Percentiles rank a stretch among this genome's conserved stretches.
phyloP scores from a whole-genome alignment of 2,888 invertebrate genomes.

The Euspilapteryx auroguttella region DNA sequence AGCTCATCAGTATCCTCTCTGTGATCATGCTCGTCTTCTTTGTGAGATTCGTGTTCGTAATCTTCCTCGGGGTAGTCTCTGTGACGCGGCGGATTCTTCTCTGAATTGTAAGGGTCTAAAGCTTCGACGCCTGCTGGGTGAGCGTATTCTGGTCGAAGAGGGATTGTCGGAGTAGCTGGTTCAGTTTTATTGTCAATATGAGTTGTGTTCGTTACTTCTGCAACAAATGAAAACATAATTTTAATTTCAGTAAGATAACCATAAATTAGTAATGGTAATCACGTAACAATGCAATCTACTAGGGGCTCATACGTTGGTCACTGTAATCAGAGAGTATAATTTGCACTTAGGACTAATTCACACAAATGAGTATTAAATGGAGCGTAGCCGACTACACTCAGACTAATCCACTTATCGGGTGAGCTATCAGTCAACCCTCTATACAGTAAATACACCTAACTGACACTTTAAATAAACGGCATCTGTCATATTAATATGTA shows the following conservation, averaged over 20 bases:
- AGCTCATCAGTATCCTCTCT: slow-evolving; percentile 52
- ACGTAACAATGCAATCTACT: too few species aligned
- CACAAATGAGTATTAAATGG: too few species aligned
- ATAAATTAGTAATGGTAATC: too few species aligned
- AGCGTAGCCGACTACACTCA: too few species aligned
- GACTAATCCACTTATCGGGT: too few species aligned
- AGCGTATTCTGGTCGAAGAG: slow-evolving; percentile 45
- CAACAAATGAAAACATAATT: too few species aligned
- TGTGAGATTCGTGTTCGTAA: slow-evolving; percentile 44
- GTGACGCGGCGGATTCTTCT: slow-evolving; percentile 35
- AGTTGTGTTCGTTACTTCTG: slow-evolving; percentile 38
- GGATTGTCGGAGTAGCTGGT: slow-evolving; percentile 30
- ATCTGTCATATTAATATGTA: slow-evolving; percentile 52
- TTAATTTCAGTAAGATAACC: too few species aligned
- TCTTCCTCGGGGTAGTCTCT: slow-evolving; percentile 51
- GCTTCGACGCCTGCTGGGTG: slow-evolving; percentile 51
- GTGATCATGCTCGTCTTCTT: slow-evolving; percentile 47
- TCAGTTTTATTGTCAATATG: slow-evolving; percentile 32
- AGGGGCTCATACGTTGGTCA: too few species aligned
- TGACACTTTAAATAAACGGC: slow-evolving; percentile 41
- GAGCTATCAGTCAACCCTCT: too few species aligned
- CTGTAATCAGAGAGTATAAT: too few species aligned
- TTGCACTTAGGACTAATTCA: too few species aligned
- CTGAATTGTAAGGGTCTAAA: slow-evolving; percentile 49
- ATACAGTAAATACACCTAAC: too few species aligned